A percentile compares a stretch with the other conserved stretches of the same genome.
Evolutionary conservation across 2,888 invertebrate species (phyloP).

Genomic region (Chelonus formosanus): DNA sequence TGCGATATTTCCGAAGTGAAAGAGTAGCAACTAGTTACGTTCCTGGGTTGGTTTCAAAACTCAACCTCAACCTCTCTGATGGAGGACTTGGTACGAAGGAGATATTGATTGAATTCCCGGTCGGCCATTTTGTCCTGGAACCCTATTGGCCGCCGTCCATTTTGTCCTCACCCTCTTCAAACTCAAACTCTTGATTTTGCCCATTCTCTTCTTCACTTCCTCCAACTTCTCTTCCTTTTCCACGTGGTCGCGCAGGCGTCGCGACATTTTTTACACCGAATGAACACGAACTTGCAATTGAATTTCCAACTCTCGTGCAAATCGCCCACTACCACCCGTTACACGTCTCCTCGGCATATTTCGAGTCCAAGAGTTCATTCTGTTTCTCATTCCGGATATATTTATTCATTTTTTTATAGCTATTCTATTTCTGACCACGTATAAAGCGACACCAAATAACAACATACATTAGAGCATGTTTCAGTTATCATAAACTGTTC

Average conservation of each 20-base stretch:
- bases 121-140: constrained; percentile 60
- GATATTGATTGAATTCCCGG: constrained; percentile 64
- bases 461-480: constrained; percentile 6
- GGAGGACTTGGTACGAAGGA: constrained; percentile 48
- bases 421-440: neutral
- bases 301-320: constrained; percentile 43
- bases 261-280: constrained; percentile 45
- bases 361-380: constrained; percentile 34
- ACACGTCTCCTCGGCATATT: constrained; percentile 39
- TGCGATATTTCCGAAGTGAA: constrained; percentile 28
- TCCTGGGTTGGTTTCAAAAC: constrained; percentile 58
- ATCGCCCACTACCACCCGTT: constrained; percentile 43
- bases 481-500: neutral
- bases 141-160: constrained; percentile 62
- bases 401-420: constrained; percentile 15
- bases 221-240: constrained; percentile 42
- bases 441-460: too few relatives aligned
- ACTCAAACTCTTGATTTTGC: constrained; percentile 27
- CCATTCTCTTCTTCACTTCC: constrained; percentile 24
- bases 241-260: constrained; percentile 49
- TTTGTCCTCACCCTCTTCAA: constrained; percentile 55
- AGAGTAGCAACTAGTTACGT: constrained; percentile 64
- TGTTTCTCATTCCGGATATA: constrained; percentile 33
- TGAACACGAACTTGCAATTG: constrained; percentile 44
- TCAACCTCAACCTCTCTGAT: constrained; percentile 44